Percentiles rank a stretch among this genome's conserved stretches.
Conservation (phyloP, 2,113 vertebrate species). For the Mola mola region DNA sequence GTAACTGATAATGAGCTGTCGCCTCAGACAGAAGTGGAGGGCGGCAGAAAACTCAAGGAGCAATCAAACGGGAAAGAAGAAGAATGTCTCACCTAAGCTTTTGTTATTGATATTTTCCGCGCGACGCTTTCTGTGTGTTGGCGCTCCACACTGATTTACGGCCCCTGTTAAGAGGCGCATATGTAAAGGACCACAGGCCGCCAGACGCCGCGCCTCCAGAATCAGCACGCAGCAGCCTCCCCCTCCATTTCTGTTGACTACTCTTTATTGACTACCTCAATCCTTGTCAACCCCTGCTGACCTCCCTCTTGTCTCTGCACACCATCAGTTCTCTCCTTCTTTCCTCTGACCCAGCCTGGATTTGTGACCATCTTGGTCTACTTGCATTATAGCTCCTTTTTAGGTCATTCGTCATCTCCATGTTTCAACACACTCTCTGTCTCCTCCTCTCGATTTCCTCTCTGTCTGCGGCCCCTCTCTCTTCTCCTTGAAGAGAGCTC, state of each 20-base stretch:
- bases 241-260: constrained; percentile 11
- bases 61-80: constrained; percentile 10
- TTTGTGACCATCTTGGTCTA: too few relatives aligned
- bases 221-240: constrained; percentile 13
- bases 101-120: constrained; percentile 38
- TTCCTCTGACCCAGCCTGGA: constrained; percentile 4
- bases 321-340: constrained; percentile 12
- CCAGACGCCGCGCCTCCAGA: constrained; percentile 52
- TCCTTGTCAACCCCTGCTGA: neutral
- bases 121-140: constrained; percentile 23
- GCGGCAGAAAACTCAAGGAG: neutral
- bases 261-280: constrained; percentile 25
- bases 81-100: constrained; percentile 33
- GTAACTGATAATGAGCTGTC: constrained; percentile 51
- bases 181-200: constrained; percentile 53
- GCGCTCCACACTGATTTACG: constrained; percentile 57
- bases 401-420: neutral
- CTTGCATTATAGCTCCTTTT: neutral
- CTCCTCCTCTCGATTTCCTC: neutral
- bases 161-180: constrained; percentile 38
- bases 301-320: neutral
- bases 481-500: neutral
- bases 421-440: neutral
- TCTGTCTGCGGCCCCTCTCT: constrained; percentile 7
- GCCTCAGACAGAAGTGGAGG: neutral